Base-by-base conservation (phyloP, 1,140 invertebrate genomes). In the Odontomachus brunneus region DNA sequence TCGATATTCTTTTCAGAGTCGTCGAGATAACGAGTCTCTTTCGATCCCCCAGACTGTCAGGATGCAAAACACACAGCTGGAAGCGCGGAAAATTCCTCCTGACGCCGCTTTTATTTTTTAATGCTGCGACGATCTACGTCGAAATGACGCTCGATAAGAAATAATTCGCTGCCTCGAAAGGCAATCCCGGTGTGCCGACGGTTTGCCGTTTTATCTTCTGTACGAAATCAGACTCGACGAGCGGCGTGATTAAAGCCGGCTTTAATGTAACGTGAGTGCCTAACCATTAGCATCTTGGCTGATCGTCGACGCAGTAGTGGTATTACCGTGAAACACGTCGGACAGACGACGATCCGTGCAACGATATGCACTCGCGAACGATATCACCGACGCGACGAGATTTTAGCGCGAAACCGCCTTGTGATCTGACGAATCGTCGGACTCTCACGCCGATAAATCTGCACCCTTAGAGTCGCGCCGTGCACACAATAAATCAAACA, bases 241-340 rank as follows among this genome's bases (percentile, higher is more conserved):
- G 75, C 75, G 49, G 51, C 65, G 44, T 69, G 65, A 80, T 80
- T 80, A 71, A 80, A 80, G 65, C 65, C 75, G 24, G 75, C 75
- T 80, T 80, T 80, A 80, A 80, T 71, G 75, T 80, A 57, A 80
- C 75, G 75, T 69, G 69, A 78, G 63, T 78, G 75, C 71, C 75
- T 57, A 69, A 80, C 75, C 63, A 78, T 78, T 67, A 62, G 74
- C 29, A 14, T 33, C 3, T 44, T 29, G 24, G 33, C 51, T 38
- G 65, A 69, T 80, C 65, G 75, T 33, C 24, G 5, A 5, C 75
- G 75, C 65, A 26, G 65, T 65, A 80, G 65, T 48, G 33, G 75
- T 80, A 80, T 80, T 80, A 80, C 53, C 51, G 75, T 80, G 33
- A 80, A 80, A 80, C 69, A 80, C 65, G 51, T 57, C 75, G 33